These are phyloP conservation scores for Galleria mellonella DNA, from an alignment of 1,140 invertebrate genomes.

Conservation along the genomic window DNA sequence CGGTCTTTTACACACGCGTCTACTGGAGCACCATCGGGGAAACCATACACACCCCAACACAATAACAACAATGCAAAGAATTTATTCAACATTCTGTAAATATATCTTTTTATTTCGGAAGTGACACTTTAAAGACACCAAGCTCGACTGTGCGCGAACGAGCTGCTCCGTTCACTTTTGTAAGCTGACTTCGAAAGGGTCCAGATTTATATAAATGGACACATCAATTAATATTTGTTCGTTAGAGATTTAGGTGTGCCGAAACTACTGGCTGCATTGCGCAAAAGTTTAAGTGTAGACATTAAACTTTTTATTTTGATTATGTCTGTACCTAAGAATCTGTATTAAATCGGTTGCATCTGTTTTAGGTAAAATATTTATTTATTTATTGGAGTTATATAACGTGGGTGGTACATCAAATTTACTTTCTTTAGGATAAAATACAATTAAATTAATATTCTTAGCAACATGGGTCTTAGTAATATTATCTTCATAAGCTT, in stretches of 20 bases:
- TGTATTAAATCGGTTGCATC: no score
- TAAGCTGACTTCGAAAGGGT: slow-evolving; percentile 59
- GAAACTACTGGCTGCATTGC: slow-evolving; percentile 12
- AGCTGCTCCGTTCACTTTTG: slow-evolving; percentile 51
- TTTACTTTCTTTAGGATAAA: no score
- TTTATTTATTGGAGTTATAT: no score
- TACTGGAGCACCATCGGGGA: slow-evolving; percentile 85
- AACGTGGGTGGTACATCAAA: no score
- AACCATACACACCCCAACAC: slow-evolving; percentile 52
- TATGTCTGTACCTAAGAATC: no score
- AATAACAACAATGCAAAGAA: slow-evolving; percentile 29
- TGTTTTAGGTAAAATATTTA: no score
- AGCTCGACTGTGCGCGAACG: slow-evolving; percentile 35
- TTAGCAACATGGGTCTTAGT: no score
- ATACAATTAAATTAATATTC: no score
- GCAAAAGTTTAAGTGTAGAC: slow-evolving; percentile 6
- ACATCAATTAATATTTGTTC: slow-evolving; percentile 36
- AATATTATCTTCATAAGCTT: no score
- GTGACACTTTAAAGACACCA: slow-evolving; percentile 17
- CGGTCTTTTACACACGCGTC: slow-evolving; percentile 84
- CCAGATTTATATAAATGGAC: slow-evolving; percentile 48
- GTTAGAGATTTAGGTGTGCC: slow-evolving; percentile 17
- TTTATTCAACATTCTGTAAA: slow-evolving; percentile 31
- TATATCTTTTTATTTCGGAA: neutral
- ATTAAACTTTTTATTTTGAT: no score